These are phyloP conservation scores for Calliscelio sp. DNA, from an alignment of 2,888 invertebrate species.

Conservation along the genomic window DNA sequence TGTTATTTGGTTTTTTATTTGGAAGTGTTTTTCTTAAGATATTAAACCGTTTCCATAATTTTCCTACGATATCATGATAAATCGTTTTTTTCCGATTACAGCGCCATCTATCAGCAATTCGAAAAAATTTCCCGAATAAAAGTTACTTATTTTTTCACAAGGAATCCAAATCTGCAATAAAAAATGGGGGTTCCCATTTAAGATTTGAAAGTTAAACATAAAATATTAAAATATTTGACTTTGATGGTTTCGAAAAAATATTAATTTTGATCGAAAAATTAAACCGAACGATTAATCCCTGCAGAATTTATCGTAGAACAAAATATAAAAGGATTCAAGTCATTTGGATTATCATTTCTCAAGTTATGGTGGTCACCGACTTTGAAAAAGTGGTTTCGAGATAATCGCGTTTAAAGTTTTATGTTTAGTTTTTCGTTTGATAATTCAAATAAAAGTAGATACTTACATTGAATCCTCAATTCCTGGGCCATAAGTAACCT, in stretches of 20 bases:
- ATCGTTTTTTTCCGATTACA: too few relatives aligned
- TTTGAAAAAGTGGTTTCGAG: constrained; percentile 15
- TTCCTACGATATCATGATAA: too few relatives aligned
- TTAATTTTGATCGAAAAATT: constrained; percentile 18
- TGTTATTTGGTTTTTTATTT: too few relatives aligned
- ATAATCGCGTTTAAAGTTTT: constrained; percentile 25
- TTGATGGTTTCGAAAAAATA: constrained; percentile 8
- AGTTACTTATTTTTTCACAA: too few relatives aligned
- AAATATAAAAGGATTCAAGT: not conserved
- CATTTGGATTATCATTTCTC: not conserved
- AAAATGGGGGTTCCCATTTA: too few relatives aligned
- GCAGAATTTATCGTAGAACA: constrained; percentile 23
- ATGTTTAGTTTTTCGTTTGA: constrained; percentile 29
- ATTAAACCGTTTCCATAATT: too few relatives aligned
- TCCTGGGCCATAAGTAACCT: not conserved
- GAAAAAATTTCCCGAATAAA: too few relatives aligned
- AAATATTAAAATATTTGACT: not conserved
- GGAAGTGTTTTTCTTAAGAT: too few relatives aligned
- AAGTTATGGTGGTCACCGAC: constrained; percentile 35
- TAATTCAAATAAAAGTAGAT: constrained; percentile 12
- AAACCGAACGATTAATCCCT: constrained; percentile 19
- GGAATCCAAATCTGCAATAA: too few relatives aligned
- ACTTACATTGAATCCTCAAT: constrained; percentile 22
- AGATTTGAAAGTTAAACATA: too few relatives aligned
- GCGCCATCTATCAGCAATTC: too few relatives aligned